Percentiles rank a stretch among this genome's conserved stretches.
These are phyloP conservation scores for Tachypleus tridentatus DNA, from an alignment of 1,140 invertebrate genomes.

Conservation along the genomic window DNA sequence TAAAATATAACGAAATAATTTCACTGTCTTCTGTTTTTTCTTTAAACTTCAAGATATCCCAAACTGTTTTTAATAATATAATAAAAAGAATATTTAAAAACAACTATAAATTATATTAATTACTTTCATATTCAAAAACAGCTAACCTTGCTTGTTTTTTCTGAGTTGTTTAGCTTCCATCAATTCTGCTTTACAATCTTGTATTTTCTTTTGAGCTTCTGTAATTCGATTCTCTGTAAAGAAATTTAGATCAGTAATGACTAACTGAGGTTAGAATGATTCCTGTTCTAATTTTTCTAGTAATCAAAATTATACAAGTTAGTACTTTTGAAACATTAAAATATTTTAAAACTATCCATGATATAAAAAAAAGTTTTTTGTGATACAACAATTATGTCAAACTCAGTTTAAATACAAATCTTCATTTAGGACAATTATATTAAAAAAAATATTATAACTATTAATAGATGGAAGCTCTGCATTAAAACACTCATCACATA, in stretches of 20 bases:
- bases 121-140: neutral
- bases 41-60: slow-evolving; percentile 5
- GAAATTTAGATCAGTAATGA: too few relatives aligned
- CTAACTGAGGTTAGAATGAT: too few relatives aligned
- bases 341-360: slow-evolving; percentile 1
- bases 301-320: neutral
- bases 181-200: slow-evolving; percentile 57
- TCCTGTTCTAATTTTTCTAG: neutral
- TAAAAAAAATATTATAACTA: too few relatives aligned
- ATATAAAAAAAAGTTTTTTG: slow-evolving; percentile 1
- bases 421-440: too few relatives aligned
- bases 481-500: too few relatives aligned
- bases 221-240: slow-evolving; percentile 46
- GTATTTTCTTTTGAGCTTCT: slow-evolving; percentile 58
- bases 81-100: slow-evolving; percentile 3
- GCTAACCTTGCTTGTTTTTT: slow-evolving; percentile 54
- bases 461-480: too few relatives aligned
- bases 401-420: neutral
- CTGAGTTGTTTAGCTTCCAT: slow-evolving; percentile 58
- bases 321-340: neutral
- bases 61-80: slow-evolving; percentile 4
- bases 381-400: neutral
- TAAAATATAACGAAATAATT: too few relatives aligned
- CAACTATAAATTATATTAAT: slow-evolving; percentile 1
- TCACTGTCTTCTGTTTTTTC: neutral